Percentiles rank a stretch among this genome's conserved stretches.
phyloP scores from a whole-genome alignment of 2,797 vertebrate species.

The Gorsachius magnificus region DNA sequence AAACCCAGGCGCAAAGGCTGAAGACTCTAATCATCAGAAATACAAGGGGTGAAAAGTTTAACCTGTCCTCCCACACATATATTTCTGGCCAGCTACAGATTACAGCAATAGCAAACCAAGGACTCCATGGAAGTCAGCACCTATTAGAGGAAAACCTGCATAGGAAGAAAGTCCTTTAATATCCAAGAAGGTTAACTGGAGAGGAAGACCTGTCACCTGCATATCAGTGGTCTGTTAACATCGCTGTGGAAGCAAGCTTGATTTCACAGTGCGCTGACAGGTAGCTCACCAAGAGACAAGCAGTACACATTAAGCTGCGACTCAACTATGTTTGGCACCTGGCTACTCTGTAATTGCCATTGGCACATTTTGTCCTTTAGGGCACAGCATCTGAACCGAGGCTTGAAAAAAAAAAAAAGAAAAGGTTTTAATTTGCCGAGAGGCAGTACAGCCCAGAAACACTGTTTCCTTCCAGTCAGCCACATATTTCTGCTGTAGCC shows the following conservation, averaged over 20 bases:
- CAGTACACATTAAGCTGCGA: not conserved
- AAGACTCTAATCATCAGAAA: not conserved
- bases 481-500: not conserved
- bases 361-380: not conserved
- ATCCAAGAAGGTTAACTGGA: not conserved
- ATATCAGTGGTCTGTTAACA: not conserved
- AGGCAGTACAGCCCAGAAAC: not conserved
- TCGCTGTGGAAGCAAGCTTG: not conserved
- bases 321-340: not conserved
- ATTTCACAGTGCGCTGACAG: not conserved
- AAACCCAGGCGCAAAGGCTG: fast-evolving
- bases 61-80: not conserved
- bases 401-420: not conserved
- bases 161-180: not conserved
- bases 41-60: constrained; percentile 10
- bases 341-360: not conserved
- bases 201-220: not conserved
- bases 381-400: not conserved
- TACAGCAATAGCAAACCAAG: not conserved
- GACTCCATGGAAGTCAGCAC: not conserved
- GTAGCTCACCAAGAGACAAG: fast-evolving
- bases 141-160: not conserved
- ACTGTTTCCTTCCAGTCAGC: not conserved
- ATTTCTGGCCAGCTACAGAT: not conserved
- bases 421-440: not conserved